phyloP scores from a whole-genome alignment of 1,140 invertebrate species.

The Euschistus heros region DNA sequence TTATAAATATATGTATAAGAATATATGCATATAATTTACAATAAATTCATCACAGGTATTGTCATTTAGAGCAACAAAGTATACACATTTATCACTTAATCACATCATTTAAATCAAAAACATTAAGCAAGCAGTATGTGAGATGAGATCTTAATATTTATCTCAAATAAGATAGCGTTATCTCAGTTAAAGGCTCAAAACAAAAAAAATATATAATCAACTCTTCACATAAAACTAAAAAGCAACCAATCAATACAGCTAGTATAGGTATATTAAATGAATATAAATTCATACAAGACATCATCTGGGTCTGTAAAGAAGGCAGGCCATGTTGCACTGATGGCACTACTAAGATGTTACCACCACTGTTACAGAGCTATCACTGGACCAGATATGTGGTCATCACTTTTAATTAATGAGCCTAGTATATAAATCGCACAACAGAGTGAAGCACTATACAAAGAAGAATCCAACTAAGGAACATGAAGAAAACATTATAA shows the following conservation, averaged over 20 bases:
- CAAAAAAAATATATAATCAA: too few species aligned
- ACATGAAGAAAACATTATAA: too few species aligned
- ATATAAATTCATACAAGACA: neutral
- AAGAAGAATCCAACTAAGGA: too few species aligned
- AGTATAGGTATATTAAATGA: neutral
- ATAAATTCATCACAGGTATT: too few species aligned
- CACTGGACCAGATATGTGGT: neutral
- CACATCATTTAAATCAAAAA: neutral
- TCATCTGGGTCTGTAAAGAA: neutral
- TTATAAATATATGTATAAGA: too few species aligned
- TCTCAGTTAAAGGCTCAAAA: neutral
- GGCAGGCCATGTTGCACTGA: conserved; percentile 1
- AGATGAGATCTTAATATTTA: conserved; percentile 5
- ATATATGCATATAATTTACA: too few species aligned
- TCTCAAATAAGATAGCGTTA: conserved; percentile 9
- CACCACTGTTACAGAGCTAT: conserved; percentile 8
- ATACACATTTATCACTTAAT: neutral
- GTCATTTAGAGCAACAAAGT: too few species aligned
- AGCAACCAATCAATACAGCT: too few species aligned
- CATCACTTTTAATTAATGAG: conserved; percentile 5
- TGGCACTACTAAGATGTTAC: conserved; percentile 1
- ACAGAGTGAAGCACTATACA: conserved; percentile 4
- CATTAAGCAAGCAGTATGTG: neutral
- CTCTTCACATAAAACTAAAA: too few species aligned
- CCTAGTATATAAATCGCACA: conserved; percentile 4